Percentiles rank a stretch among this genome's conserved stretches.
phyloP scores from a whole-genome alignment of 1,140 invertebrate genomes.

The Atta colombica region DNA sequence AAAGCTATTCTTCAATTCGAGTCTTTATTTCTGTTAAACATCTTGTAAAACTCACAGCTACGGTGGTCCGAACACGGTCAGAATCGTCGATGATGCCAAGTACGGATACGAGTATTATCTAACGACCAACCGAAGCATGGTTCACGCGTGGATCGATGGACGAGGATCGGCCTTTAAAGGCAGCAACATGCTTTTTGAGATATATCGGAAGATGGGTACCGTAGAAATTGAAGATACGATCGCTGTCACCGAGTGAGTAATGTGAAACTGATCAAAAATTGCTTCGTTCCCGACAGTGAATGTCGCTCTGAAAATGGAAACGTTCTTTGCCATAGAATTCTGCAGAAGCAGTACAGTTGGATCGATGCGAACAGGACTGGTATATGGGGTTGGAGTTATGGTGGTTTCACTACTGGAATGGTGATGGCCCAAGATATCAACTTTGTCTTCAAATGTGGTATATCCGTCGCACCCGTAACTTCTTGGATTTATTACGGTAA shows the following conservation, averaged over 20 bases:
- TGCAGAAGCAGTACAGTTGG: constrained; percentile 89
- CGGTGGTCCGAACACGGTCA: constrained; percentile 89
- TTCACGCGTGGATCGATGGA: constrained; percentile 89
- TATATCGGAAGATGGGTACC: constrained; percentile 88
- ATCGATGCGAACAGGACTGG: constrained; percentile 90
- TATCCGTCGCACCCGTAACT: constrained; percentile 91
- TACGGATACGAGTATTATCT: constrained; percentile 89
- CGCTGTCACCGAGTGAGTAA: constrained; percentile 87
- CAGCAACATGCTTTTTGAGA: constrained; percentile 86
- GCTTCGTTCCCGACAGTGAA: background rate
- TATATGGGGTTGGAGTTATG: constrained; percentile 93
- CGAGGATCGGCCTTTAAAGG: constrained; percentile 89
- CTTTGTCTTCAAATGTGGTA: constrained; percentile 88
- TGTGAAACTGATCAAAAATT: background rate
- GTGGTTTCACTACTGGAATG: constrained; percentile 87
- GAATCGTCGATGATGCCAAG: constrained; percentile 86
- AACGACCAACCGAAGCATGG: constrained; percentile 87
- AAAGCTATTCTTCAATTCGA: background rate
- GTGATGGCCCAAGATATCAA: constrained; percentile 86
- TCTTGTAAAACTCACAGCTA: constrained; percentile 85
- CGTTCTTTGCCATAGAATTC: constrained; percentile 82
- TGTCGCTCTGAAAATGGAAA: background rate
- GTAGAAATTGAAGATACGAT: constrained; percentile 90
- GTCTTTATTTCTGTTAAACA: background rate
- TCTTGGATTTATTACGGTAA: constrained; percentile 96